Percentiles rank a stretch among this genome's conserved stretches.
Conservation (phyloP, 2,888 invertebrate genomes). For the Hypselothyrea guttata region DNA sequence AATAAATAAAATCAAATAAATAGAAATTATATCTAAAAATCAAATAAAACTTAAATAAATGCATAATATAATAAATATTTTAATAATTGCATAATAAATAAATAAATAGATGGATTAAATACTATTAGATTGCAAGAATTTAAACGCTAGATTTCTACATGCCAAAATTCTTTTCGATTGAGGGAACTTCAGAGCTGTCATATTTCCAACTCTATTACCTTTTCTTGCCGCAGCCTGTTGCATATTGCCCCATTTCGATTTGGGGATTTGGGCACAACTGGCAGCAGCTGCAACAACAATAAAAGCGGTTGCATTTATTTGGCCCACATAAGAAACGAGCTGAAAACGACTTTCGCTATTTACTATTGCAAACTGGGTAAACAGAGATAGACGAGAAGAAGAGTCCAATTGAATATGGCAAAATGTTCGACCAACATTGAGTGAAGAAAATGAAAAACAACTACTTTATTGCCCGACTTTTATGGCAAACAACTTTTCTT, state of each 20-base stretch:
- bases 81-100: too few relatives aligned
- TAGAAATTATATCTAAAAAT: too few relatives aligned
- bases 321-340: slow-evolving; percentile 73
- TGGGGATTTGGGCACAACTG: slow-evolving; percentile 1
- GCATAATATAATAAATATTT: too few relatives aligned
- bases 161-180: too few relatives aligned
- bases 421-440: slow-evolving; percentile 65
- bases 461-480: slow-evolving; percentile 57
- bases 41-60: too few relatives aligned
- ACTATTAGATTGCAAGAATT: too few relatives aligned
- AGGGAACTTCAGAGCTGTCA: too few relatives aligned
- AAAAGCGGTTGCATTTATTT: slow-evolving; percentile 66
- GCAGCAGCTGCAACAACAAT: neutral
- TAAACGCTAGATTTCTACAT: too few relatives aligned
- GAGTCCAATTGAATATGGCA: slow-evolving; percentile 45
- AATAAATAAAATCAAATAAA: too few relatives aligned
- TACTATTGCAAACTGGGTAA: slow-evolving; percentile 25
- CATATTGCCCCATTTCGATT: slow-evolving; percentile 15
- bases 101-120: neutral
- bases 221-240: slow-evolving; percentile 4
- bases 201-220: neutral
- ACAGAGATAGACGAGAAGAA: slow-evolving; percentile 1
- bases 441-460: slow-evolving; percentile 56
- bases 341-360: slow-evolving; percentile 71
- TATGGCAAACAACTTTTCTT: slow-evolving; percentile 65